Conservation (phyloP, 2,113 vertebrate genomes). For the Psettodes erumei region DNA sequence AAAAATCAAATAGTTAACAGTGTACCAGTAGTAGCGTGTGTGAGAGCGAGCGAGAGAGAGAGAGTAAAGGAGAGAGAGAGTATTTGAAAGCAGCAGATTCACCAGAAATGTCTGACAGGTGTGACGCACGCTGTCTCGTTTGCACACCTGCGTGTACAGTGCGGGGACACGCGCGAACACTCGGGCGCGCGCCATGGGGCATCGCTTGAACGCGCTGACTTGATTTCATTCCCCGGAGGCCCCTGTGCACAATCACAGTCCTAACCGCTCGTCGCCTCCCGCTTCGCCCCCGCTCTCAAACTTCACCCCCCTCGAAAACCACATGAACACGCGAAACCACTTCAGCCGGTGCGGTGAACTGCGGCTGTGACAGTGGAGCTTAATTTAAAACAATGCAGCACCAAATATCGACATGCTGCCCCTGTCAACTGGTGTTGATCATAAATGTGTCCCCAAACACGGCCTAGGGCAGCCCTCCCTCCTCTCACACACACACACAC, state of each 20-base stretch:
- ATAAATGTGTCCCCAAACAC: constrained; percentile 12
- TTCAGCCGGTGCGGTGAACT: background rate
- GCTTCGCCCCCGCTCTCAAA: constrained; percentile 9
- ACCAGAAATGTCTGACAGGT: constrained; percentile 28
- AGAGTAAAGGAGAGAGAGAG: constrained; percentile 2
- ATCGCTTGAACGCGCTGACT: constrained; percentile 11
- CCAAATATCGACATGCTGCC: constrained; percentile 19
- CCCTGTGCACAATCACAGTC: constrained; percentile 4
- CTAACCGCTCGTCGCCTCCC: background rate
- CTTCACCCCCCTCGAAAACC: constrained; percentile 1
- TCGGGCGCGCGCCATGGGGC: background rate
- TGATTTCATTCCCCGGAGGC: constrained; percentile 45
- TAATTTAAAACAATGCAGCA: background rate
- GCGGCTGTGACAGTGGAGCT: background rate
- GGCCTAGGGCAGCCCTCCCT: background rate
- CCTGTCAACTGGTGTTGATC: constrained; percentile 14
- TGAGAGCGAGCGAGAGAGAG: background rate
- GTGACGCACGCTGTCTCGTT: background rate
- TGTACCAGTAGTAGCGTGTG: background rate
- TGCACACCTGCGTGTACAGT: constrained; percentile 13
- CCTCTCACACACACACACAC: background rate
- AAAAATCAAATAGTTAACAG: background rate
- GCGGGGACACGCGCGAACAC: background rate
- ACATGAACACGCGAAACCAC: no score
- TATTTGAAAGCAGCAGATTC: background rate